These are phyloP conservation scores for Orchesellides sinensis DNA, from an alignment of 2,888 invertebrate genomes.

Conservation along the genomic window DNA sequence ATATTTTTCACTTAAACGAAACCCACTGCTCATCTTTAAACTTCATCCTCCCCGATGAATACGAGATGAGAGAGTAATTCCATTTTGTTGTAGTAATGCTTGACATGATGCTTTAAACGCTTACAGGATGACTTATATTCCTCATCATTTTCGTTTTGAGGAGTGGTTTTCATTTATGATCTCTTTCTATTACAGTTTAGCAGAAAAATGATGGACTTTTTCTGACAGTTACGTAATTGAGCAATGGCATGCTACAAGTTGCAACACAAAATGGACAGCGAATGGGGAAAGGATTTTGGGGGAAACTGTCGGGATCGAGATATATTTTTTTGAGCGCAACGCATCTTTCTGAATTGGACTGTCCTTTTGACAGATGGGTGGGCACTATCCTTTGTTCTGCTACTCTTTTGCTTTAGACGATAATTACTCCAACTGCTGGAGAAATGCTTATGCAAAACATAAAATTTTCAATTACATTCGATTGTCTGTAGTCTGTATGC, in stretches of 20 bases:
- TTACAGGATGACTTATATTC: slow-evolving; percentile 28
- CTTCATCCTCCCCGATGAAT: slow-evolving; percentile 32
- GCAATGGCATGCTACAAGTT: slow-evolving; percentile 26
- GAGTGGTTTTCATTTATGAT: slow-evolving; percentile 46
- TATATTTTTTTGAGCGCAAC: no score
- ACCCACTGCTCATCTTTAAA: slow-evolving; percentile 11
- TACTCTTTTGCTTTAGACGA: no score
- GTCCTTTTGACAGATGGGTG: no score
- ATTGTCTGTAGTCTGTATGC: no score
- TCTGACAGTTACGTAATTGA: slow-evolving; percentile 64
- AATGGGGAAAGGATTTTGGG: no score
- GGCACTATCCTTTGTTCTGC: no score
- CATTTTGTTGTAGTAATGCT: not conserved
- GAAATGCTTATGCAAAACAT: no score
- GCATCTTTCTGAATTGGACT: no score
- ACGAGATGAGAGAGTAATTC: slow-evolving; percentile 39
- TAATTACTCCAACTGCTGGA: no score
- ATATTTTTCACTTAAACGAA: slow-evolving; percentile 35
- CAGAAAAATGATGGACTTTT: slow-evolving; percentile 14
- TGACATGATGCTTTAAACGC: slow-evolving; percentile 38
- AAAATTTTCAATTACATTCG: no score
- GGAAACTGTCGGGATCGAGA: no score
- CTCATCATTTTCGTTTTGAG: slow-evolving; percentile 38
- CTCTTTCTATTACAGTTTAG: not conserved
- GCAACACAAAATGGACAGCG: no score